phyloP scores from a whole-genome alignment of 92 coral and sea anemone genomes.

The Parazoanthus atlanticus region DNA sequence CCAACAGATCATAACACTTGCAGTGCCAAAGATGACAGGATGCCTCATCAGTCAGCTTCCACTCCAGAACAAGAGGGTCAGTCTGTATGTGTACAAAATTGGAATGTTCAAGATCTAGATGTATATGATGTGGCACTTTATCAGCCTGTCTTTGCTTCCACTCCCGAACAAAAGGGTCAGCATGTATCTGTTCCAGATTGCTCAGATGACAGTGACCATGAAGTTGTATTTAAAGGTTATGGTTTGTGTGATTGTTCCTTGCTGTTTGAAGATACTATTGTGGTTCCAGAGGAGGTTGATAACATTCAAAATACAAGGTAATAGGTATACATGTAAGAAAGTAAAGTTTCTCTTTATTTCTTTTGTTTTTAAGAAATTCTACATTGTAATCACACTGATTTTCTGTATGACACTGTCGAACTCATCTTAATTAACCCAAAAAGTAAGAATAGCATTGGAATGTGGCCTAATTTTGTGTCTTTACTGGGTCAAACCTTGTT shows the following conservation, averaged over 20 bases:
- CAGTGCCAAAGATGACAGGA: constrained; percentile 9
- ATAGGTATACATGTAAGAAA: background rate
- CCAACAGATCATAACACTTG: constrained; percentile 3
- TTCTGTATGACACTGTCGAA: no score
- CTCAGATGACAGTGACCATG: constrained; percentile 30
- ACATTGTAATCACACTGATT: no score
- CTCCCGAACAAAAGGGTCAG: constrained; percentile 30
- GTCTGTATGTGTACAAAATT: constrained; percentile 16
- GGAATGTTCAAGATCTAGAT: constrained; percentile 6
- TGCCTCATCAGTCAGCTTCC: constrained; percentile 26
- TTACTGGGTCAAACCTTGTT: no score
- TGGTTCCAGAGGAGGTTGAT: background rate
- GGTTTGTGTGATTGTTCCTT: constrained; percentile 21
- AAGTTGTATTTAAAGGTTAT: constrained; percentile 28
- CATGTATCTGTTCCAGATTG: background rate
- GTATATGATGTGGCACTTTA: constrained; percentile 31
- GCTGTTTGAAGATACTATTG: constrained; percentile 14
- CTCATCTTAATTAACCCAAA: no score
- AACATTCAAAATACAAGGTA: background rate
- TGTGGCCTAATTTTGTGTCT: no score
- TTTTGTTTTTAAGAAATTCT: no score
- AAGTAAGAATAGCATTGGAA: no score
- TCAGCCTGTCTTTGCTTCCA: constrained; percentile 52
- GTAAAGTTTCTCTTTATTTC: no score
- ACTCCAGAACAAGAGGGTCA: constrained; percentile 18